These are phyloP conservation scores for Xenus cinereus DNA, from an alignment of 2,113 vertebrate genomes.

Conservation along the genomic window DNA sequence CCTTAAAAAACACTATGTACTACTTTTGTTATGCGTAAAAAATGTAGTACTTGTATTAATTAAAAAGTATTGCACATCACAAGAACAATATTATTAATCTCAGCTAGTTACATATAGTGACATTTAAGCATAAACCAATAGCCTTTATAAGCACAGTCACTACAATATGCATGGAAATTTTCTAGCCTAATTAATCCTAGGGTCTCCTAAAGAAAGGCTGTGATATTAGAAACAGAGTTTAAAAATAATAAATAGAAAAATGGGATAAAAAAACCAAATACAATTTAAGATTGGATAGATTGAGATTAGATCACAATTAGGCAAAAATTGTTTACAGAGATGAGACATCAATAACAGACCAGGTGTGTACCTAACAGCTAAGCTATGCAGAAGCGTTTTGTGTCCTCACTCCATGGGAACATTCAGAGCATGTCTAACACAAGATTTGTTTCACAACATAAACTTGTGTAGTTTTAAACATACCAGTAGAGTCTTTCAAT, in stretches of 20 bases:
- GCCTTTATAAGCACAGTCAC: background rate
- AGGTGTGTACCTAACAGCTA: background rate
- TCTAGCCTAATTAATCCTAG: background rate
- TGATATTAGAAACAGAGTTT: background rate
- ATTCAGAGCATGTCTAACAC: slow-evolving; percentile 11
- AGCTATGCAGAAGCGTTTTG: background rate
- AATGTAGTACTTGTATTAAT: background rate
- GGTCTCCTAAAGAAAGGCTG: background rate
- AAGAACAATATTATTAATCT: background rate
- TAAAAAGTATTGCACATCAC: background rate
- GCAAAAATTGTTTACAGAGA: background rate
- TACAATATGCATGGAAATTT: background rate
- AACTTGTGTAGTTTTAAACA: background rate
- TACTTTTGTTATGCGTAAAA: background rate
- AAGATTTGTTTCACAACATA: slow-evolving; percentile 35
- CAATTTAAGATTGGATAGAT: background rate
- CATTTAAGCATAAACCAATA: background rate
- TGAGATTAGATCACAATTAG: background rate
- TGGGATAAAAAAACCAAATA: background rate
- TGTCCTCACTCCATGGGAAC: slow-evolving; percentile 13
- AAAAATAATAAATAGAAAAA: background rate
- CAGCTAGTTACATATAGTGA: background rate
- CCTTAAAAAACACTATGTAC: background rate
- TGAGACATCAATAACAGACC: slow-evolving; percentile 8
- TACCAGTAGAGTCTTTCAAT: background rate